Conservation (phyloP, 37 sponge, comb jelly and placozoan genomes). For the Haliclona indistincta region DNA sequence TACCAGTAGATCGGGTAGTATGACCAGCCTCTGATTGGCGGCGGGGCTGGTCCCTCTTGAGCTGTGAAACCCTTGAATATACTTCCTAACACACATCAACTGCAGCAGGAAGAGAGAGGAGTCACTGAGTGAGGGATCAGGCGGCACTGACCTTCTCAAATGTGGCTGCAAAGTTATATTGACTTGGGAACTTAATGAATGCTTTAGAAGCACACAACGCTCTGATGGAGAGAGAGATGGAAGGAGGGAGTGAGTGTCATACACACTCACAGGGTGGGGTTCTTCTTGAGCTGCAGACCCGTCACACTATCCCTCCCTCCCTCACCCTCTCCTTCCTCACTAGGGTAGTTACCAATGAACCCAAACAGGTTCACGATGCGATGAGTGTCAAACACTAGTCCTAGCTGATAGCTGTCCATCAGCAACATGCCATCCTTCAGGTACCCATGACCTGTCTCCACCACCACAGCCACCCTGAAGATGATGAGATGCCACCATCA, state of each 20-base stretch:
- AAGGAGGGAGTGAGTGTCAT: neutral
- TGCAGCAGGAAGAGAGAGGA: conserved; percentile 5
- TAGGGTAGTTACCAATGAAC: conserved; percentile 32
- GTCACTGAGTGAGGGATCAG: neutral
- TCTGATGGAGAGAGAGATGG: neutral
- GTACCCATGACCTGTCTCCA: conserved; percentile 2
- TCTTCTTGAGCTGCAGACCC: conserved; percentile 14
- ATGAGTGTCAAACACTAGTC: conserved; percentile 47
- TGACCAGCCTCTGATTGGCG: neutral
- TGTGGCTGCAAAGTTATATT: conserved; percentile 57
- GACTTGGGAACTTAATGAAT: conserved; percentile 48
- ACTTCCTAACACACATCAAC: conserved; percentile 68
- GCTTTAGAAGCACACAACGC: conserved; percentile 23
- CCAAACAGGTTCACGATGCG: conserved; percentile 33
- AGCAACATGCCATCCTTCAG: conserved; percentile 16
- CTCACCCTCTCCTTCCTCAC: neutral
- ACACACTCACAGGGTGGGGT: conserved; percentile 49
- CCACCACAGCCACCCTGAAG: conserved; percentile 26
- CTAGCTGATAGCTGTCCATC: conserved; percentile 17
- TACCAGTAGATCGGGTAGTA: conserved; percentile 64
- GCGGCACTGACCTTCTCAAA: conserved; percentile 58
- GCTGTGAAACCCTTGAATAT: conserved; percentile 41
- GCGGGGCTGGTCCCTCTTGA: neutral
- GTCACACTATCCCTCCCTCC: conserved; percentile 7
- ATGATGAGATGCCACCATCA: neutral